Evolutionary conservation across 1,140 invertebrate genomes (phyloP), one percentile per base, ranked within the genome.

Genomic region (Samia ricini): DNA sequence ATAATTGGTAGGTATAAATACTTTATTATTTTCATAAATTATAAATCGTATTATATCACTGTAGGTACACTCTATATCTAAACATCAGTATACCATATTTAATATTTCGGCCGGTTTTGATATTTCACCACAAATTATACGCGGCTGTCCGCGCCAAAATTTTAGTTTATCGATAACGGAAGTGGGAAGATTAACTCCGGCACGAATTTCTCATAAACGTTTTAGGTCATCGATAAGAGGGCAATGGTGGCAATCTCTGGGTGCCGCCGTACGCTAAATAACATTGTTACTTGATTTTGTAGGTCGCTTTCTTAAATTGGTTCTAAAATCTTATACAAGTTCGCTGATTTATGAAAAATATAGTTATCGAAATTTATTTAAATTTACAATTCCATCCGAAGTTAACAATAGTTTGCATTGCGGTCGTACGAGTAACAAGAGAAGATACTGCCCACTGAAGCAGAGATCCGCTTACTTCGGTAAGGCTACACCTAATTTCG

Each of bases 141-240:
- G 22, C 26, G 50, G 60, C 50, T 36, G 51, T 61, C 42, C 29
- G 54, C 36, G 52, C 61, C 56, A 64, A 74, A 75, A 79, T 79
- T 82, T 81, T 72, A 76, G 71, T 74, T 84, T 82, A 83, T 83
- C 82, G 83, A 85, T 78, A 80, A 74, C 83, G 83, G 85, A 88
- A 88, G 74, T 64, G 62, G 68, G 75, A 74, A 85, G 83, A 88
- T 88, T 88, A 88, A 77, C 81, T 77, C 66, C 72, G 77, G 77
- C 81, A 84, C 84, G 82, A 85, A 87, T 81, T 77, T 69, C 83
- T 83, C 79, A 83, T 87, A 85, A 85, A 81, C 78, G 74, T 83
- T 82, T 75, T 78, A 76, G 78, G 81, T 64, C 77, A 79, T 74
- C 81, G 79, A 82, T 83, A 85, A 80, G 57, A 63, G 60, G 50